Evolutionary conservation across 2,888 invertebrate species (phyloP), one percentile per base, ranked within the genome.

Genomic region (Andrena hattorfiana): DNA sequence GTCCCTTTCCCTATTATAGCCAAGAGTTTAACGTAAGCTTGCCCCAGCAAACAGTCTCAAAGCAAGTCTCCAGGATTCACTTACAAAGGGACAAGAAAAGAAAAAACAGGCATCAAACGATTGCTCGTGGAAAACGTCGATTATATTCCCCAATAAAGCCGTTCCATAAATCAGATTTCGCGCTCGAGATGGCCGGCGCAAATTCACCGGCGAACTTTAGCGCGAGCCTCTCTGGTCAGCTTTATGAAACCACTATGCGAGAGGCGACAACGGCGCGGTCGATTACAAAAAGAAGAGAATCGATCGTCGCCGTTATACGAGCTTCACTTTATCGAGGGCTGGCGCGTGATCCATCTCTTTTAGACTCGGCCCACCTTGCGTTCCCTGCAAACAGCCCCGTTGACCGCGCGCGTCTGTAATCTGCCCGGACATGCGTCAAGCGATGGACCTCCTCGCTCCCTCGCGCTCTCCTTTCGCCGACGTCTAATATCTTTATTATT

Each of bases 281-380:
- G 54, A 35, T 54, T 10, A 32, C 32, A 71, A 26, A 30, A 69
- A 32, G 28, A 2, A 26, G 28, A 30, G 48, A 30, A 30, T 49
- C 60, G 69, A 66, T 66, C 59, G 48, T 62, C 66, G 49, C 62
- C 68, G 71, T 76, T 71, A 66, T 28, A 74, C 56, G 60, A 68
- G 59, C 74, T 77, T 79, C 76, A 75, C 71, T 73, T 76, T 71
- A 79, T 79, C 73, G 64, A 56, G 20, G 51, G 56, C 2, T 32
- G 54, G 59, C 69, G 72, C 42, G 73, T 68, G 86, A 87, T 87
- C 83, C 84, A 72, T 87, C 87, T 88, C 84, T 79, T 74, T 86
- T 77, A 86, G 71, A 77, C 76, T 48, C 64, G 59, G 35, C 35
- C 35, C 74, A 51, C 70, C 70, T 81, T 73, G 72, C 62, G 63